Percentiles rank a stretch among this genome's conserved stretches.
Conservation (phyloP, 2,888 invertebrate genomes). For the Pyrgus malvae region DNA sequence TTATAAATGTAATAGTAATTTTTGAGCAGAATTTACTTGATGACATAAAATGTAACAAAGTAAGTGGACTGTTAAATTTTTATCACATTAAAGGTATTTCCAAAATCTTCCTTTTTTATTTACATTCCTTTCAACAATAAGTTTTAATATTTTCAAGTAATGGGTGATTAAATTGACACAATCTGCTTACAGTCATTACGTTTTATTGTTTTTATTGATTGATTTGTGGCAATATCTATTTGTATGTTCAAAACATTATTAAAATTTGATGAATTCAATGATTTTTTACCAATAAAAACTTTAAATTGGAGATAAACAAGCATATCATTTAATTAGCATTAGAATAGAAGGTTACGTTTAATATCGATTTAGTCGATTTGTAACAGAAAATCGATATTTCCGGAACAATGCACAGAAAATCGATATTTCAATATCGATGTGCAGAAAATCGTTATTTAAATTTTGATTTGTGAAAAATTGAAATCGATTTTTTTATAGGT, state of each 20-base stretch:
- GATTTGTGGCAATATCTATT: conserved; percentile 38
- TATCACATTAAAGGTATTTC: conserved; percentile 69
- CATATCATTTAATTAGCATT: no score
- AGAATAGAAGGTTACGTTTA: no score
- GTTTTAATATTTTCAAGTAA: conserved; percentile 33
- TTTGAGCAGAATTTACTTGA: conserved; percentile 37
- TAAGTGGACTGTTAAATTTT: conserved; percentile 78
- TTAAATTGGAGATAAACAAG: neutral
- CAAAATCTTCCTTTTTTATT: conserved; percentile 62
- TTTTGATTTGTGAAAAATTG: no score
- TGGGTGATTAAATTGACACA: conserved; percentile 74
- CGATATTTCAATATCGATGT: no score
- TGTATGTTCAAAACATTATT: neutral
- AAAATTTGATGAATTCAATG: neutral
- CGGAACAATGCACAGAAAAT: no score
- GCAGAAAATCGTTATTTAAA: no score
- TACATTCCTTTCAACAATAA: conserved; percentile 33
- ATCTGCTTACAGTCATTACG: conserved; percentile 64
- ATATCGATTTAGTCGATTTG: no score
- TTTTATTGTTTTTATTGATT: conserved; percentile 31
- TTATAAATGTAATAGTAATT: no score
- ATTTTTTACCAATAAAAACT: neutral
- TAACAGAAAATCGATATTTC: no score
- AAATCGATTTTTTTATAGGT: neutral
- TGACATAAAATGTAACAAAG: conserved; percentile 44